Evolutionary conservation across 2,113 vertebrate genomes (phyloP), one percentile per base, ranked within the genome.

Genomic region (Microcebus ravelobensis): DNA sequence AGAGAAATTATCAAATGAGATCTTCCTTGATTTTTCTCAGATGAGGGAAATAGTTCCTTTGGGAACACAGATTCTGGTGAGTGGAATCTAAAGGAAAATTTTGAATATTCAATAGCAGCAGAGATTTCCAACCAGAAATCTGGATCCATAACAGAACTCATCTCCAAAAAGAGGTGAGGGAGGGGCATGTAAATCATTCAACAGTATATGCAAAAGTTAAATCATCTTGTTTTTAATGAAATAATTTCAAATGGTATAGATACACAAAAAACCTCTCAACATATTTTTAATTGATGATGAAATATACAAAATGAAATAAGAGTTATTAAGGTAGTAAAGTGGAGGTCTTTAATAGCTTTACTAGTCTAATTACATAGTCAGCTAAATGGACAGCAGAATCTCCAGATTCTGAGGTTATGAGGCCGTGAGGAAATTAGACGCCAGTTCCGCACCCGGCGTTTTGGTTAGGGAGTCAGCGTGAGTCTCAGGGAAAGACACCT

Each of bases 341-440:
- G 68, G 83, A 92, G 90, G 90, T 9, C 45, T 67, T 92, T 94
- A 79, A 61, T 77, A 86, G 61, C 57, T 31, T 18, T 36, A 31
- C 67, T 31, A 39, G 6, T 94, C 31, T 91, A 92, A 71, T 92
- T 48, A 82, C 25, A 73, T 57, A 83, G 12, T 50, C 23, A 83
- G 34, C 55, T 87, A 87, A 87, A 87, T 92, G 92, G 48, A 92
- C 68, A 94, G 68, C 29, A 61, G 11, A 77, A 36, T 76, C 21
- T 90, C 85, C 94, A n/a, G 85, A 67, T 15, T 25, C 57, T 84
- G 90, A 34, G 65, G 79, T 90, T 79, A 82, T 55, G 59, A 91
- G 39, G 36, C 52, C 25, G 39, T 55, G 13, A 90, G 31, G 34
- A 92, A 92, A 61, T 73, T 73, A n/a, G n/a, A 96, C 82, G 70